Evolutionary conservation across 2,888 invertebrate species (phyloP).

Genomic region (Schrankia costaestrigalis): DNA sequence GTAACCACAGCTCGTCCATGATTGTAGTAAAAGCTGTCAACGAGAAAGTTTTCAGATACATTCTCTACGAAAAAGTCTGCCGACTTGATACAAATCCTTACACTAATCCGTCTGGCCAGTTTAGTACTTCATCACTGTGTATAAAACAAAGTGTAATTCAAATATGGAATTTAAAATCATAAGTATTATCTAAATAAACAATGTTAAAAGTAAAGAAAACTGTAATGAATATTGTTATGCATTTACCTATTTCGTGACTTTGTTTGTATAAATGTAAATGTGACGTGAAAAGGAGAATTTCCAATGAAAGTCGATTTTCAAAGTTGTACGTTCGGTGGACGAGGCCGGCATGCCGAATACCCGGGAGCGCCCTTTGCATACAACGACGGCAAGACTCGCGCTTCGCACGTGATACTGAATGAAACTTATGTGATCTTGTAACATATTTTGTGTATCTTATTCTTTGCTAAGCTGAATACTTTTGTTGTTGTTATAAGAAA

Average conservation of each 20-base stretch:
- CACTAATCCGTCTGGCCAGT: no score
- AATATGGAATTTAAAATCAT: no score
- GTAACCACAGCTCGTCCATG: no score
- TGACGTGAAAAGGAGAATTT: constrained; percentile 53
- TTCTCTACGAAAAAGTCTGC: no score
- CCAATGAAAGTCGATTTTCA: constrained; percentile 71
- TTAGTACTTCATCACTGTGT: no score
- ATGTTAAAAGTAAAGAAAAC: background rate
- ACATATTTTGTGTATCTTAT: constrained; percentile 18
- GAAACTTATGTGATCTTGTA: constrained; percentile 28
- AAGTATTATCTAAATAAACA: no score
- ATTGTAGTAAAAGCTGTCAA: no score
- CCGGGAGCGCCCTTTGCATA: constrained; percentile 52
- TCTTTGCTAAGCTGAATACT: constrained; percentile 7
- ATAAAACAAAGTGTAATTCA: no score
- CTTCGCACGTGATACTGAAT: constrained; percentile 40
- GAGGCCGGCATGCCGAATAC: constrained; percentile 45
- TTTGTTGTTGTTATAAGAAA: background rate
- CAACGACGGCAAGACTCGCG: constrained; percentile 25
- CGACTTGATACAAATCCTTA: no score
- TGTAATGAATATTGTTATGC: constrained; percentile 27
- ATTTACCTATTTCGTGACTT: constrained; percentile 29
- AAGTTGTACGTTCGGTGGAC: constrained; percentile 56
- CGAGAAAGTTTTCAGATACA: no score
- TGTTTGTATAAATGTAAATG: constrained; percentile 62